Evolutionary conservation across 2,113 vertebrate genomes (phyloP).

Genomic region (Cyanoliseus patagonus): DNA sequence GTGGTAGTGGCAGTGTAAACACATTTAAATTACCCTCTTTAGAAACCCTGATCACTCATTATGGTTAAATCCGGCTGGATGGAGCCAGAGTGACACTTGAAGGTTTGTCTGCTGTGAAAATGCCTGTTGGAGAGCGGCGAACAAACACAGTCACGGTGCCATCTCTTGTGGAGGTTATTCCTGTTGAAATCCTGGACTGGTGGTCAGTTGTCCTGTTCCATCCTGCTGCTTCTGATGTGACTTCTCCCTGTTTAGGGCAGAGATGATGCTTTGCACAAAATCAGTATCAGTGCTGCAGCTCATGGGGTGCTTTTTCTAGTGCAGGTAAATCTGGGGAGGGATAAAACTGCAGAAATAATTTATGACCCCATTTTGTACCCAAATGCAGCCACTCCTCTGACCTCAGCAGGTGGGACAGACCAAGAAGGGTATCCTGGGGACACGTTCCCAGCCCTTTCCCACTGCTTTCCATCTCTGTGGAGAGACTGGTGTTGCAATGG

Average conservation of each 20-base stretch:
- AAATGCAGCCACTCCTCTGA: neutral
- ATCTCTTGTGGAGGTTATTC: fast-evolving
- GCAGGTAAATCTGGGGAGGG: neutral
- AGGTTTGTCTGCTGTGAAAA: neutral
- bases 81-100: neutral
- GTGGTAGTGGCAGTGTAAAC: neutral
- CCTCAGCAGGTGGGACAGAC: neutral
- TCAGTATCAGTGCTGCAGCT: fast-evolving
- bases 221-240: neutral
- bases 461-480: fast-evolving
- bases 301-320: neutral
- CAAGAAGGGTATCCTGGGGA: neutral
- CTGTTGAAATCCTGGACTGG: neutral
- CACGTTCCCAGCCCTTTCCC: neutral
- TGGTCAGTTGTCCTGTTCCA: neutral
- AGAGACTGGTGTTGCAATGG: fast-evolving
- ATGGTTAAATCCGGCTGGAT: neutral
- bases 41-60: neutral
- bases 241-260: neutral
- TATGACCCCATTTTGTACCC: neutral
- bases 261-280: neutral
- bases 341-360: neutral
- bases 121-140: neutral
- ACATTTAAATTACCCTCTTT: neutral
- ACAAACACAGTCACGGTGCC: fast-evolving